Conservation (phyloP, 2,888 invertebrate genomes). For the Lottia scabra region DNA sequence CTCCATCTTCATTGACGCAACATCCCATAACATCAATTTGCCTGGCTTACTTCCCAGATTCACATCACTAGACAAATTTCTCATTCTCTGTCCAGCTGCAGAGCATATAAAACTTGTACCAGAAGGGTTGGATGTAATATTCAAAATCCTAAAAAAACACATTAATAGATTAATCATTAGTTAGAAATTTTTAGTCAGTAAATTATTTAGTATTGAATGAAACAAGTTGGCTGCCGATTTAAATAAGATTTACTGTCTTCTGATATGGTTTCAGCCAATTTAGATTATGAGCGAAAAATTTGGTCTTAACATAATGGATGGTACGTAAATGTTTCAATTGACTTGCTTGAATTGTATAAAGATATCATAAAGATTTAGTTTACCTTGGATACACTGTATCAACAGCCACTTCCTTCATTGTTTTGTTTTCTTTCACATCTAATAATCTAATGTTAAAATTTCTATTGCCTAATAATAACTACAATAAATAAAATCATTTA, state of each 20-base stretch:
- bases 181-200: no score
- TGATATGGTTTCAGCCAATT: no score
- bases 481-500: constrained; percentile 13
- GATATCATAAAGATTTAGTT: background rate
- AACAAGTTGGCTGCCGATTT: no score
- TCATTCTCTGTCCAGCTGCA: constrained; percentile 51
- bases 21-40: constrained; percentile 74
- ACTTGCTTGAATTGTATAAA: no score
- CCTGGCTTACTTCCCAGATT: constrained; percentile 58
- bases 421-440: constrained; percentile 75
- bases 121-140: constrained; percentile 72
- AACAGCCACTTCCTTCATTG: constrained; percentile 72
- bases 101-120: constrained; percentile 71
- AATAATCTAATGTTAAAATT: constrained; percentile 74
- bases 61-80: constrained; percentile 32
- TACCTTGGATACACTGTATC: constrained; percentile 63
- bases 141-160: constrained; percentile 68
- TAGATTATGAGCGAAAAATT: no score
- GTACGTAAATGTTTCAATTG: no score
- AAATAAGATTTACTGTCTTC: no score
- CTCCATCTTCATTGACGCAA: constrained; percentile 74
- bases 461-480: constrained; percentile 74
- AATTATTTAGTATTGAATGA: no score
- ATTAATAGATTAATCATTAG: no score
- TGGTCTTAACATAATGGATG: no score